Conservation (phyloP, 2,113 vertebrate genomes). For the Vulpes lagopus region DNA sequence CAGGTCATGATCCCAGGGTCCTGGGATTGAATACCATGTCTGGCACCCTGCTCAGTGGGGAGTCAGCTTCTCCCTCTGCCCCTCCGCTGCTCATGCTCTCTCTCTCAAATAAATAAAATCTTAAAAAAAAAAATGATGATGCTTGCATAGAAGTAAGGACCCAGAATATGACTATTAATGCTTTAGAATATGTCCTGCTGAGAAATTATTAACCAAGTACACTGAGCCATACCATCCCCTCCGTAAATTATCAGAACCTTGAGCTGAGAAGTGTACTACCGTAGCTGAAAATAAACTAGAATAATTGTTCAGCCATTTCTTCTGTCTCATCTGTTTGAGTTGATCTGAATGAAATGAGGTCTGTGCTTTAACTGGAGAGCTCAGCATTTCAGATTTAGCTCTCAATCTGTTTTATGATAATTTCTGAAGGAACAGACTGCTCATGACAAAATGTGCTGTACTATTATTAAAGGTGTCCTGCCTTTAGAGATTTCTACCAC, state of each 20-base stretch:
- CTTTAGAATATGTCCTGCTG: not conserved
- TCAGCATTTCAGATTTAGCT: constrained; percentile 71
- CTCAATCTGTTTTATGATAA: constrained; percentile 76
- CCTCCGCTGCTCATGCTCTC: not conserved
- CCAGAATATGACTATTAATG: not conserved
- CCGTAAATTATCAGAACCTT: not conserved
- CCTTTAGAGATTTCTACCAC: not conserved
- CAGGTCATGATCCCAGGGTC: not conserved
- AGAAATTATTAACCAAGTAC: not conserved
- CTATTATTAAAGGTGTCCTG: constrained; percentile 26
- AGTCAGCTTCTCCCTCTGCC: not conserved
- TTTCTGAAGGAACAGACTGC: constrained; percentile 60
- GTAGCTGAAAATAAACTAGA: not conserved
- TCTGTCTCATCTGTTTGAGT: constrained; percentile 55
- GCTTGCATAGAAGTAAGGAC: not conserved
- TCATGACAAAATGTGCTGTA: constrained; percentile 40
- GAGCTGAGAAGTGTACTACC: not conserved
- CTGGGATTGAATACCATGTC: not conserved
- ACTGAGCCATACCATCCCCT: no score
- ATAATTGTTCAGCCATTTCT: not conserved
- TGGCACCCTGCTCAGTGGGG: not conserved
- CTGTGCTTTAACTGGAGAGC: constrained; percentile 56
- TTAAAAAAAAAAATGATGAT: not conserved
- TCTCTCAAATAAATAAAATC: not conserved
- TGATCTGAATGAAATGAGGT: constrained; percentile 75